Percentiles rank a stretch among this genome's conserved stretches.
Conservation (phyloP, 2,113 vertebrate genomes). For the Anseranas semipalmata region DNA sequence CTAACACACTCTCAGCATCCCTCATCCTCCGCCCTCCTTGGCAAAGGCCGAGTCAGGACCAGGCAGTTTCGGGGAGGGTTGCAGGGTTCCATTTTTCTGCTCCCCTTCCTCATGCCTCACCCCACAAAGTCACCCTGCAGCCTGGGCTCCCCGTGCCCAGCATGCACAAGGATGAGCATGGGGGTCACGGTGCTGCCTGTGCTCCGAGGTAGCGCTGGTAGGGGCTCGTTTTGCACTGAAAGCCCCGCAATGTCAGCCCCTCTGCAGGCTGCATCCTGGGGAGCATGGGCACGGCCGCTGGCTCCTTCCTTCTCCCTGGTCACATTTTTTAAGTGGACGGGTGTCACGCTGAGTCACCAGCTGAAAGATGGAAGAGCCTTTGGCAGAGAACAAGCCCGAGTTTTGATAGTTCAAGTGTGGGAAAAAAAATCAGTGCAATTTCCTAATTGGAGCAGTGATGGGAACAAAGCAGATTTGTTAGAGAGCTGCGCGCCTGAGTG, state of each 20-base stretch:
- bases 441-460: background rate
- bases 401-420: background rate
- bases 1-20: accelerated
- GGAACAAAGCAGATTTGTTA: constrained; percentile 50
- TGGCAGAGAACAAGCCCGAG: constrained; percentile 16
- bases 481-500: background rate
- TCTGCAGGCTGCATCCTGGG: accelerated
- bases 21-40: background rate
- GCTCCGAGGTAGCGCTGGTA: background rate
- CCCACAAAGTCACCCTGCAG: accelerated
- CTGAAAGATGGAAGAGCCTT: background rate
- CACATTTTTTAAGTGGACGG: background rate
- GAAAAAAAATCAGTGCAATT: background rate
- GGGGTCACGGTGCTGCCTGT: background rate
- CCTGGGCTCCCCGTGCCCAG: accelerated
- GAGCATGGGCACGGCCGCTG: accelerated
- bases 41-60: background rate
- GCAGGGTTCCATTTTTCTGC: background rate
- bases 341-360: constrained; percentile 40
- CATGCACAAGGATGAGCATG: accelerated
- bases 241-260: accelerated
- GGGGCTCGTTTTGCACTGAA: background rate
- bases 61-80: background rate
- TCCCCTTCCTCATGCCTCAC: background rate
- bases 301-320: background rate